A percentile compares a stretch with the other conserved stretches of the same genome.
Conservation (phyloP, 2,888 invertebrate species). For the Cyaniris semiargus region DNA sequence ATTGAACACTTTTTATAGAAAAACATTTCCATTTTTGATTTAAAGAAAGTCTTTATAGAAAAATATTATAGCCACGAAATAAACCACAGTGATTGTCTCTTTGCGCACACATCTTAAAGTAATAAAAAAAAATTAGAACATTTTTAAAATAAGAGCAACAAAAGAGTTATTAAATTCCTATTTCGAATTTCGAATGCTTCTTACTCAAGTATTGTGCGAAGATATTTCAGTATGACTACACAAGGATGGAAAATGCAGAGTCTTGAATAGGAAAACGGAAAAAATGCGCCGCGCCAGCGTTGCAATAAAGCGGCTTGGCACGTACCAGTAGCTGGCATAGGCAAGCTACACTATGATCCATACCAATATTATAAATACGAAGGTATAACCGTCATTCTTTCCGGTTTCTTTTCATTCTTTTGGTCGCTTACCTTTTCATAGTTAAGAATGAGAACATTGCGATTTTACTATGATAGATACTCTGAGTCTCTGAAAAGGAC, state of each 20-base stretch:
- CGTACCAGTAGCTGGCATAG: conserved; percentile 40
- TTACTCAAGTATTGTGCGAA: conserved; percentile 43
- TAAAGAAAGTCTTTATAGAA: background rate
- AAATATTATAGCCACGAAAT: background rate
- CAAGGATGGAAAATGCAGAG: conserved; percentile 72
- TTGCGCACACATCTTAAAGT: too few relatives aligned
- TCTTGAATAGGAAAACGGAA: conserved; percentile 61
- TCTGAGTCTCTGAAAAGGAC: too few relatives aligned
- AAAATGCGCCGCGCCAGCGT: conserved; percentile 54
- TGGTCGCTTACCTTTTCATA: too few relatives aligned
- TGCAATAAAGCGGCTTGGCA: conserved; percentile 52
- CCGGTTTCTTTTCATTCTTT: too few relatives aligned
- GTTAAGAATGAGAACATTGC: too few relatives aligned
- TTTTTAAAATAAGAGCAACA: background rate
- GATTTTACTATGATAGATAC: too few relatives aligned
- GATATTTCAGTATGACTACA: conserved; percentile 52
- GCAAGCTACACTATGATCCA: background rate
- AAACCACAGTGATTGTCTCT: background rate
- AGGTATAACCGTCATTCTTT: too few relatives aligned
- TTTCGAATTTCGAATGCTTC: conserved; percentile 21
- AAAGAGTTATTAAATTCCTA: conserved; percentile 4
- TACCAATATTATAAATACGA: too few relatives aligned
- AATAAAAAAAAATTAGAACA: background rate
- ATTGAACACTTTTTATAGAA: conserved; percentile 43
- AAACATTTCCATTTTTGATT: conserved; percentile 10